A percentile compares a stretch with the other conserved stretches of the same genome.
Conservation (phyloP, 2,888 invertebrate species). For the Tribolium freemani region DNA sequence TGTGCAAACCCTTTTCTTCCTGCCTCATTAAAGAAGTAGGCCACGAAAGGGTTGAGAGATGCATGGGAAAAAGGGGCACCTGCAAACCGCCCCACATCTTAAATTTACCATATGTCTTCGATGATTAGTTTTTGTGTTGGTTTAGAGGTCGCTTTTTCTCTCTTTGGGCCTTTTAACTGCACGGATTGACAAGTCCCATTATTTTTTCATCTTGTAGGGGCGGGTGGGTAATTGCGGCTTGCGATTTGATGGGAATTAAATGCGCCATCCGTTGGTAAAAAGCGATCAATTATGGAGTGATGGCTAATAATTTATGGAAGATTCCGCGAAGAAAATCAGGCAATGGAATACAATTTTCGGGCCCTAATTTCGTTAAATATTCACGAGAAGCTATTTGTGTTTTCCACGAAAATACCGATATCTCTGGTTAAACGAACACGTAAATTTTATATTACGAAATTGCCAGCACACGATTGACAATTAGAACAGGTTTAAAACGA, state of each 20-base stretch:
- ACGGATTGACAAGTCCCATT: slow-evolving; percentile 41
- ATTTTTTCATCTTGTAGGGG: slow-evolving; percentile 1
- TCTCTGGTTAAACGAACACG: slow-evolving; percentile 37
- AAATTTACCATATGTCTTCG: slow-evolving; percentile 60
- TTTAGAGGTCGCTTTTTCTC: slow-evolving; percentile 16
- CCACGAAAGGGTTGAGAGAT: slow-evolving; percentile 59
- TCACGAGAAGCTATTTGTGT: slow-evolving; percentile 9
- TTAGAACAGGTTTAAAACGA: slow-evolving; percentile 36
- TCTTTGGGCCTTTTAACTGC: slow-evolving; percentile 20
- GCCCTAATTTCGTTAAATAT: slow-evolving; percentile 31
- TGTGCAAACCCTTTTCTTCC: slow-evolving; percentile 62
- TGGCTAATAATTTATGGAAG: slow-evolving; percentile 30
- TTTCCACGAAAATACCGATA: slow-evolving; percentile 40
- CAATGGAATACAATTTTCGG: slow-evolving; percentile 28
- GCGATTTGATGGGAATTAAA: slow-evolving; percentile 45
- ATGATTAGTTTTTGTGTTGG: slow-evolving; percentile 44
- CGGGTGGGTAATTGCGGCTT: slow-evolving; percentile 7
- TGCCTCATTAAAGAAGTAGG: slow-evolving; percentile 63
- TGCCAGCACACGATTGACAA: slow-evolving; percentile 32
- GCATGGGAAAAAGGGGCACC: slow-evolving; percentile 63
- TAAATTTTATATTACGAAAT: slow-evolving; percentile 37
- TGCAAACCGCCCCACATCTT: slow-evolving; percentile 59
- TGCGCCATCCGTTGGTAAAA: slow-evolving; percentile 46
- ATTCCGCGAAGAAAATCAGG: slow-evolving; percentile 41
- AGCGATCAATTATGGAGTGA: slow-evolving; percentile 44